Conservation (phyloP, 2,888 invertebrate species). For the Glyphotaelius pellucidus region DNA sequence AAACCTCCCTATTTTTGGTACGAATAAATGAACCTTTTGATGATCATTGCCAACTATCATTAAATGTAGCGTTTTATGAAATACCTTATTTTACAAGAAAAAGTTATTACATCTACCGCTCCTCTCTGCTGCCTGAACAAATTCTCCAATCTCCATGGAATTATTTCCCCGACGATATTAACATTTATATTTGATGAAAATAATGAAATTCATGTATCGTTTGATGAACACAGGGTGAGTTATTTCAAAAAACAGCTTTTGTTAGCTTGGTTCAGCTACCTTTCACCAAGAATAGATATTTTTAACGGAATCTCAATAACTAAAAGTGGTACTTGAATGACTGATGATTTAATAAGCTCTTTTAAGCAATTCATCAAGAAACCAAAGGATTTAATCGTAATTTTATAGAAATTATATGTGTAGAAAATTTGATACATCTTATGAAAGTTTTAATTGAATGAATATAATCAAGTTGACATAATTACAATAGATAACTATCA, state of each 20-base stretch:
- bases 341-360: not conserved
- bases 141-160: not conserved
- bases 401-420: too few species aligned
- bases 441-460: too few species aligned
- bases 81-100: not conserved
- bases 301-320: too few species aligned
- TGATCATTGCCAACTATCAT: not conserved
- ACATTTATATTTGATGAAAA: not conserved
- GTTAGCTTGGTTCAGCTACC: not conserved
- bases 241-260: not conserved
- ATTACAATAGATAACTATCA: too few species aligned
- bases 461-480: too few species aligned
- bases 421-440: too few species aligned
- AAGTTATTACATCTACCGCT: not conserved
- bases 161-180: not conserved
- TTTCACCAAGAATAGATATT: not conserved
- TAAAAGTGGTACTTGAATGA: not conserved
- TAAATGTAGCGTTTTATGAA: not conserved
- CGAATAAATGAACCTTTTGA: not conserved
- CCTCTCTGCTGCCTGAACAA: not conserved
- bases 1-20: not conserved
- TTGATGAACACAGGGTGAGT: not conserved
- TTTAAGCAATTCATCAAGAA: not conserved
- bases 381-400: too few species aligned
- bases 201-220: not conserved